Evolutionary conservation across 2,113 vertebrate species (phyloP), one percentile per base, ranked within the genome.

Genomic region (Ranitomeya imitator): DNA sequence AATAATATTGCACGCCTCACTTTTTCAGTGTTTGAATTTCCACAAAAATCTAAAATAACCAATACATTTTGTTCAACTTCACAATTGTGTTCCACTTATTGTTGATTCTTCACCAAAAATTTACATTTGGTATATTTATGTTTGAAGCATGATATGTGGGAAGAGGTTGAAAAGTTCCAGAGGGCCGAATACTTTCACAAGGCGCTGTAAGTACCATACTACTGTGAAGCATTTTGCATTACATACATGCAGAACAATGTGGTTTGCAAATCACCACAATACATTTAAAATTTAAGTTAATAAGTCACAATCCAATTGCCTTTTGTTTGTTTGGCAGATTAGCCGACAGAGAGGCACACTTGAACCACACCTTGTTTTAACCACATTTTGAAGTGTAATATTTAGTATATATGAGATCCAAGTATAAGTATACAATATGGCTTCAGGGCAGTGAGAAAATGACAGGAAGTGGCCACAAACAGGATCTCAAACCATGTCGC

Each of bases 391-490:
- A 86, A 19, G 61, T 63, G 26, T 78, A 79, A 26, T 54, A 86
- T 65, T 31, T 11, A 67, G 8, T 67, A 31, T 59, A 61, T 16
- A 67, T 37, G 78, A 71, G 23, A n/a, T 45, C 21, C 14, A 19
- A 45, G 31, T 77, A 59, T 10, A 74, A 85, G 10, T 16, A 77
- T 67, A 87, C 65, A 65, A 15, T 19, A 55, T 57, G 82, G 82
- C 87, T 79, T 69, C 52, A 78, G 12, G 87, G 26, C 81, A 85
- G 87, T 79, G 9, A 65, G 52, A 78, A 60, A 79, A 57, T 78
- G 21, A 79, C 82, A 89, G 87, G 87, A 89, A 85, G 87, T 89
- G 82, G 82, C 60, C 31, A 59, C 81, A 79, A 69, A 89, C 87
- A 89, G 61, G 71, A 89, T 79, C 69, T 83, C 67, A 63, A 78